Evolutionary conservation across 2,113 vertebrate species (phyloP), one percentile per base, ranked within the genome.

Genomic region (Zosterops hypoxanthus): DNA sequence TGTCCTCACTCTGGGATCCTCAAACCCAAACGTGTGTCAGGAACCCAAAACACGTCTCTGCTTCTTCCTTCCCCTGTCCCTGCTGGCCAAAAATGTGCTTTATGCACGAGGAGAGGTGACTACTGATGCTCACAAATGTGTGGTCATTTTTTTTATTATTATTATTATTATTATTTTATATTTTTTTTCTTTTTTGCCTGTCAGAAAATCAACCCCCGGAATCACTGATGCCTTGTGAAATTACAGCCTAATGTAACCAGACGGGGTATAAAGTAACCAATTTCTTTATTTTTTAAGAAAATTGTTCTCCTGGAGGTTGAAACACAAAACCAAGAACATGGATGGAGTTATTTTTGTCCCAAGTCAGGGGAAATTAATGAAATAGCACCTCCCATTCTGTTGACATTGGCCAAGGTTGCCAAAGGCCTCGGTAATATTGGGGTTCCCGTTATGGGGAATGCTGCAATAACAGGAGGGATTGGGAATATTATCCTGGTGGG

Each of bases 1-100:
- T 97, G 94, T 98, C 97, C 96, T 97, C 97, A 94, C 97, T 85
- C 92, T 75, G 68, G 36, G 33, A 91, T 97, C 94, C 91, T 94
- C 94, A 96, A 68, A 68, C 81, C 64, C 75, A 13, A 49, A 49
- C 39, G 14, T 79, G 83, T 82, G 97, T 88, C 95, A 95, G 91
- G 86, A 90, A 10, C 79, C 61, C 90, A 82, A 90, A 97, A 86
- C 42, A 21, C 46, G 78, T 82, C 95, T 86, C 41, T 50, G 55
- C 83, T 69, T 53, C 92, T 95, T 95, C 86, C 60, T 96, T 90
- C 78, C 91, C 78, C 16, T 44, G 26, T 24, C 44, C 60, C 63
- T 55, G 79, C 49, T 55, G 56, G 82, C 69, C 65, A 78, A 93
- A 87, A 93, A 86, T 56, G 89, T 59, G 28, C 88, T 94, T 93